Evolutionary conservation across 2,888 invertebrate genomes (phyloP).

Genomic region (Pedicia rivosa): DNA sequence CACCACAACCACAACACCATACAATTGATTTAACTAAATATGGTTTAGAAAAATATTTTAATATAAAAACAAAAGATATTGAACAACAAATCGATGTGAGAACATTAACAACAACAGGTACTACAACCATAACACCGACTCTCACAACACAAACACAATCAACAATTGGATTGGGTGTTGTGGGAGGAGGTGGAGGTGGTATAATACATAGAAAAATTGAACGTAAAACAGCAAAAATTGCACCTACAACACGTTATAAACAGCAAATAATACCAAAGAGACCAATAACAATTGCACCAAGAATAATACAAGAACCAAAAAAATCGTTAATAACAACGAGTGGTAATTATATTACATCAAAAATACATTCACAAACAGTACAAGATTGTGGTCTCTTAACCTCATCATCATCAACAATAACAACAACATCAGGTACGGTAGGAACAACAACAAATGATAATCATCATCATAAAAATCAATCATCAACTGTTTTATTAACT

Average conservation of each 20-base stretch:
- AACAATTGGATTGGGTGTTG: conserved; percentile 23
- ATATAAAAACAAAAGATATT: conserved; percentile 10
- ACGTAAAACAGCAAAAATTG: conserved; percentile 29
- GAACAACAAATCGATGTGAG: no score
- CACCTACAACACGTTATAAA: conserved; percentile 27
- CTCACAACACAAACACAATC: conserved; percentile 12
- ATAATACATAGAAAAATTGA: conserved; percentile 30
- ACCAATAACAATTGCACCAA: conserved; percentile 30
- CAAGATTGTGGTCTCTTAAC: no score
- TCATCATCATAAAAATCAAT: conserved; percentile 7
- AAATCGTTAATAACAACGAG: no score
- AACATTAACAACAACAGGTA: conserved; percentile 9
- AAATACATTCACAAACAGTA: no score
- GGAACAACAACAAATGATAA: conserved; percentile 1
- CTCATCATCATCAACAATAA: conserved; percentile 1
- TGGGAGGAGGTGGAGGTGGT: conserved; percentile 21
- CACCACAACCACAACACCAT: neutral
- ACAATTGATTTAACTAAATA: conserved; percentile 21
- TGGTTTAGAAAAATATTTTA: conserved; percentile 29
- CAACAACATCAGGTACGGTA: conserved; percentile 1
- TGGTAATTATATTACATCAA: no score
- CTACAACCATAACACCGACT: conserved; percentile 13
- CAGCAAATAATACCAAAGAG: conserved; percentile 27
- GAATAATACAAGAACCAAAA: no score
- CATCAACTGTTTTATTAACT: conserved; percentile 35